Evolutionary conservation across 1,140 invertebrate genomes (phyloP), one percentile per base, ranked within the genome.

Genomic region (Adoxophyes honmai): DNA sequence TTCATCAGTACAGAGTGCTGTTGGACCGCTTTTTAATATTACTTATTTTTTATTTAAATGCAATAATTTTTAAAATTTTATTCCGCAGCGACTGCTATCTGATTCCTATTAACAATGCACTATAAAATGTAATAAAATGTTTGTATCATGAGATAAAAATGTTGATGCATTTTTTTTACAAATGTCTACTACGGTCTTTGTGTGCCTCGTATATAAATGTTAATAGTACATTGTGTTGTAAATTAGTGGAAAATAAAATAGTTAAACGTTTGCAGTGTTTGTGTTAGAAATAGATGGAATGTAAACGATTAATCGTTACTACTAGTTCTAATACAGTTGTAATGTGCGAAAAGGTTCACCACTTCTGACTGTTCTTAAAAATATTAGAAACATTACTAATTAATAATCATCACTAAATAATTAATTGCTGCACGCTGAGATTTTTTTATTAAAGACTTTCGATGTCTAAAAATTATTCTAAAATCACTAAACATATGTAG

Each of bases 21-120:
- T 21, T 48, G 11, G 16, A 48, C 18, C 21, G 42, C 42, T 11
- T 48, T 48, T 48, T 48, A 33, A 16, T 5, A 5, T 39, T 5
- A 39, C n/a, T n/a, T 44, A 28, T 5, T 18, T 44, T 44, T 21
- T 16, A 21, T 4, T 44, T 18, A 18, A 4, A 44, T 11, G 39
- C 39, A 44, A 16, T 16, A 21, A 48, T 21, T 33, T 15, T n/a
- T 28, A 38, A n/a, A n/a, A 34, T 53, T 53, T 34, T 36, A 36
- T 4, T 53, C 34, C 15, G 33, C 52, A 60, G 7, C 51, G 36
- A 62, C 52, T 38, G 57, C 62, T 52, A 54, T 59, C 13, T 35
- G 35, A 56, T 28, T 28, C 21, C n/a, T 48, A 48, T 21, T 48
- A 44, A 44, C 21, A 21, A 48, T 48, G 18, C 42, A 48, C 42